Evolutionary conservation across 1,140 invertebrate species (phyloP).

Genomic region (Yoshiicerus persimilis): DNA sequence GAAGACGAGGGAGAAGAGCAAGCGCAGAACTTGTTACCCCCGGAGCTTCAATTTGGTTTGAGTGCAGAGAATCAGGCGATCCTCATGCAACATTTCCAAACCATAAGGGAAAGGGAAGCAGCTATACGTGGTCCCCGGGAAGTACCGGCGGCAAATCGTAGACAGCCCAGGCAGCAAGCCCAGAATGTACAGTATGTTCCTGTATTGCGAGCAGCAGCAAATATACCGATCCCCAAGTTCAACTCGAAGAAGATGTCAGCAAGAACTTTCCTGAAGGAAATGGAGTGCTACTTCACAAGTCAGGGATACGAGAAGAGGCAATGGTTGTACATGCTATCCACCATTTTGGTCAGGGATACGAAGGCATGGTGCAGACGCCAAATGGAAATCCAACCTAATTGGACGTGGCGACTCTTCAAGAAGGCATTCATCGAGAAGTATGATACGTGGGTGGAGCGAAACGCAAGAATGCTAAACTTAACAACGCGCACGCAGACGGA

Average conservation of each 20-base stretch:
- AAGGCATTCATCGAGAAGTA: not conserved
- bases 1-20: no score
- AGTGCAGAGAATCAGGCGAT: no score
- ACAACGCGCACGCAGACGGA: not conserved
- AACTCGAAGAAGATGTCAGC: not conserved
- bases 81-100: no score
- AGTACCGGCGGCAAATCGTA: no score
- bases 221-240: not conserved
- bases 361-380: not conserved
- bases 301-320: not conserved
- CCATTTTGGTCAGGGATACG: not conserved
- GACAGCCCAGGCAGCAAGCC: no score
- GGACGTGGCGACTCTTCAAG: not conserved
- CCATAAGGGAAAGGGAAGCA: no score
- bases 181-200: not conserved
- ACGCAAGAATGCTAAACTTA: not conserved
- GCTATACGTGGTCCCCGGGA: no score
- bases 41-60: no score
- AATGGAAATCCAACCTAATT: not conserved
- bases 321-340: not conserved
- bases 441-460: not conserved
- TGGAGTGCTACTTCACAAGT: not conserved
- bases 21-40: no score
- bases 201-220: not conserved
- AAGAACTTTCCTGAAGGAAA: not conserved